Conservation (phyloP, 2,888 invertebrate species). For the Masnerella sp. region DNA sequence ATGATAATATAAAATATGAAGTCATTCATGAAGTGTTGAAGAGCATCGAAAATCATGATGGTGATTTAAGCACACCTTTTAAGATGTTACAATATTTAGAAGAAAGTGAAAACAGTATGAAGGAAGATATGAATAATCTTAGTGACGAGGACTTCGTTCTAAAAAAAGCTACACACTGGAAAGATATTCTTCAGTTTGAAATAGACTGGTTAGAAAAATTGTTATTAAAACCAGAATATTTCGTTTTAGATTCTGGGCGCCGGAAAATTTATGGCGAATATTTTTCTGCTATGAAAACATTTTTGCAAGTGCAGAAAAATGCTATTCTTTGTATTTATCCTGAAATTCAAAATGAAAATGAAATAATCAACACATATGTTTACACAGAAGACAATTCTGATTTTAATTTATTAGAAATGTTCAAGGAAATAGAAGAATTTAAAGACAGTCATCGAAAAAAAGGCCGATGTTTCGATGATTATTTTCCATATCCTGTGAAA, state of each 20-base stretch:
- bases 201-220: conserved; percentile 63
- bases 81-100: conserved; percentile 25
- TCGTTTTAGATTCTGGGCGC: conserved; percentile 38
- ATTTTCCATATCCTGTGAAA: conserved; percentile 69
- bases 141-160: conserved; percentile 48
- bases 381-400: conserved; percentile 50
- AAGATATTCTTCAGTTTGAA: conserved; percentile 67
- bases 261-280: conserved; percentile 61
- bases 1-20: no score
- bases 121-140: no score
- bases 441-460: conserved; percentile 63
- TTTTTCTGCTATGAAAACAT: conserved; percentile 62
- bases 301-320: conserved; percentile 67
- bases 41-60: neutral
- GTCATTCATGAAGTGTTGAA: neutral
- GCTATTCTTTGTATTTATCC: conserved; percentile 71
- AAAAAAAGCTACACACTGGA: conserved; percentile 67
- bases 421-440: conserved; percentile 69
- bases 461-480: conserved; percentile 56
- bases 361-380: conserved; percentile 68
- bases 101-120: no score
- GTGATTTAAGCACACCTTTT: neutral
- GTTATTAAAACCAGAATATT: conserved; percentile 37
- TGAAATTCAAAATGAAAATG: conserved; percentile 68
- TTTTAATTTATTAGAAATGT: conserved; percentile 67